Conservation (phyloP, 2,797 vertebrate genomes). For the Thalassophryne amazonica region DNA sequence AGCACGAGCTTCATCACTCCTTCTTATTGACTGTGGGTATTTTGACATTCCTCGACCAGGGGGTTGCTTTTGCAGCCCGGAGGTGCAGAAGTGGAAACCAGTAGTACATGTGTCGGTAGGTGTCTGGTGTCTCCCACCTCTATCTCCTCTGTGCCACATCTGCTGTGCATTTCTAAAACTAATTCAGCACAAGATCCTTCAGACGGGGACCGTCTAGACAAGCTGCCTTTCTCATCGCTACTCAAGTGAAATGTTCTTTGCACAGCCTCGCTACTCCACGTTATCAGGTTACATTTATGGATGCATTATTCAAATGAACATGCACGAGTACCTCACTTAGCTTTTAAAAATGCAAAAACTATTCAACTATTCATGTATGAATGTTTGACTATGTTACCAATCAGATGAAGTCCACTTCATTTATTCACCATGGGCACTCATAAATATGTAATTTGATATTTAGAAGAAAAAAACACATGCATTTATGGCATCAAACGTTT, state of each 20-base stretch:
- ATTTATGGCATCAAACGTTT: too few species aligned
- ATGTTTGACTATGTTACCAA: constrained; percentile 1
- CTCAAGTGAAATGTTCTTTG: constrained; percentile 39
- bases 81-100: constrained; percentile 78
- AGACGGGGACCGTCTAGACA: constrained; percentile 58
- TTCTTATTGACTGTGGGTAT: constrained; percentile 71
- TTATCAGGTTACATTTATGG: constrained; percentile 13
- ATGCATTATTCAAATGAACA: constrained; percentile 8
- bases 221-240: constrained; percentile 33
- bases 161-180: constrained; percentile 67
- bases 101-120: constrained; percentile 77
- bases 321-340: background rate
- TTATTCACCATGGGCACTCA: too few species aligned
- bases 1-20: constrained; percentile 70
- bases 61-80: constrained; percentile 68
- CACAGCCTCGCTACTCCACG: constrained; percentile 19
- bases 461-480: too few species aligned
- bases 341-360: background rate
- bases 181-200: constrained; percentile 63
- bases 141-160: constrained; percentile 64
- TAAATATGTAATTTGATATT: too few species aligned
- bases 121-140: constrained; percentile 71
- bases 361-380: background rate
- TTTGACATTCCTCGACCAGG: constrained; percentile 77
- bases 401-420: too few species aligned